A percentile compares a stretch with the other conserved stretches of the same genome.
Conservation (phyloP, 2,113 vertebrate genomes). For the Crotalus tigris region DNA sequence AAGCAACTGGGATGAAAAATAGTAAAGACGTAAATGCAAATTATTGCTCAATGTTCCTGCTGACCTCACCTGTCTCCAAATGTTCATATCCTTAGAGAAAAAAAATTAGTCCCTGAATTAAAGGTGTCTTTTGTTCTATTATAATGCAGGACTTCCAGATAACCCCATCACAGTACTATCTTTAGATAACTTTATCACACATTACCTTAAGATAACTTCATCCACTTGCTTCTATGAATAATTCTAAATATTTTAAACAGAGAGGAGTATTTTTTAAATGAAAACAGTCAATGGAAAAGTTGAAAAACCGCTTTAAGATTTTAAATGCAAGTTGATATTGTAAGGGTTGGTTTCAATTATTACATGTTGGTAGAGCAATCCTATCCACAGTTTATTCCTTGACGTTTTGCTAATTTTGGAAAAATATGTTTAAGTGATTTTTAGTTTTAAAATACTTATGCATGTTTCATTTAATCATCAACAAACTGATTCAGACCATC, state of each 20-base stretch:
- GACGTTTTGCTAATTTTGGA: neutral
- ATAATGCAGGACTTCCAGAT: neutral
- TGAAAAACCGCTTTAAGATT: too few species aligned
- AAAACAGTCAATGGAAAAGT: neutral
- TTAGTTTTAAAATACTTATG: neutral
- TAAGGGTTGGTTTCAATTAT: neutral
- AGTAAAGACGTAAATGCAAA: neutral
- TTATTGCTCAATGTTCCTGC: neutral
- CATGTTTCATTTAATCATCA: neutral
- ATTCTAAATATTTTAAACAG: constrained; percentile 38
- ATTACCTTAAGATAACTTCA: neutral
- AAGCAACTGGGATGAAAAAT: too few species aligned
- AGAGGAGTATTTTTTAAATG: neutral
- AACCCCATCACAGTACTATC: neutral
- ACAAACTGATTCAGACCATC: neutral
- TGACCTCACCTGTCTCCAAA: constrained; percentile 8
- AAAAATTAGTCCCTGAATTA: neutral
- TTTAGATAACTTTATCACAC: constrained; percentile 12
- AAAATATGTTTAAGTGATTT: neutral
- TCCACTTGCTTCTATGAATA: constrained; percentile 19
- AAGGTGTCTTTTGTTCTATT: constrained; percentile 32
- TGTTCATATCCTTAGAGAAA: constrained; percentile 4
- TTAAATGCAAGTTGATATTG: neutral
- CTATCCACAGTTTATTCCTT: neutral
- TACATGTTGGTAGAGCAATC: neutral